Percentiles rank a stretch among this genome's conserved stretches.
Evolutionary conservation across 2,113 vertebrate species (phyloP).

Genomic region (Symphodus melops): DNA sequence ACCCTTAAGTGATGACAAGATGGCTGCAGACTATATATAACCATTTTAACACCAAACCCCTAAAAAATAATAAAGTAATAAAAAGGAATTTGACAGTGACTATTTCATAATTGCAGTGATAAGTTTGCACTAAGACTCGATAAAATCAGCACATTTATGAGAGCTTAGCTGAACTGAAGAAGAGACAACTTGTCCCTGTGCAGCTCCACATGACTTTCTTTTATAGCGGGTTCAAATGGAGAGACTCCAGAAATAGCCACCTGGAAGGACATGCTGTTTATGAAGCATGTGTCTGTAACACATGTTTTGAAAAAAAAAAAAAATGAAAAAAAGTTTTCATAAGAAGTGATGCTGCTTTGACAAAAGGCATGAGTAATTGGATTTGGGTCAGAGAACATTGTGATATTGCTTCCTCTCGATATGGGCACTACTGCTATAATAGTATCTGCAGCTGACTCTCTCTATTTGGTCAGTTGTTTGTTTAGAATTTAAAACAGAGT

Average conservation of each 20-base stretch:
- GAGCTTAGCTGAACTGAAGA: background rate
- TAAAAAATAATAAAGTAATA: background rate
- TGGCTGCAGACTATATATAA: constrained; percentile 24
- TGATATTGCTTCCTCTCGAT: background rate
- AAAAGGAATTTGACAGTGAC: background rate
- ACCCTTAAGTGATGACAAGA: constrained; percentile 32
- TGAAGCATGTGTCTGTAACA: constrained; percentile 43
- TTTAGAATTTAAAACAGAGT: constrained; percentile 10
- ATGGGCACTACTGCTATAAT: background rate
- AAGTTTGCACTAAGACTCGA: background rate
- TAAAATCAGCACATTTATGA: background rate
- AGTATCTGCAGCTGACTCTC: background rate
- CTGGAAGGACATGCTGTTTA: constrained; percentile 62
- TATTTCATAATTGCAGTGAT: background rate
- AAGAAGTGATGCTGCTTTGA: constrained; percentile 12
- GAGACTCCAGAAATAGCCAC: constrained; percentile 58
- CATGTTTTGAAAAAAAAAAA: constrained; percentile 35
- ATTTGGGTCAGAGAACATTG: constrained; percentile 27
- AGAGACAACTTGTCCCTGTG: constrained; percentile 28
- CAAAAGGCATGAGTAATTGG: constrained; percentile 13
- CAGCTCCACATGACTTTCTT: constrained; percentile 45
- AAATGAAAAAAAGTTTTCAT: constrained; percentile 17
- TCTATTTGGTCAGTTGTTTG: constrained; percentile 2
- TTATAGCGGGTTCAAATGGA: constrained; percentile 20
- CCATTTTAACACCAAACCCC: background rate